Base-by-base conservation (phyloP, 2,888 invertebrate genomes). In the Erannis defoliaria region DNA sequence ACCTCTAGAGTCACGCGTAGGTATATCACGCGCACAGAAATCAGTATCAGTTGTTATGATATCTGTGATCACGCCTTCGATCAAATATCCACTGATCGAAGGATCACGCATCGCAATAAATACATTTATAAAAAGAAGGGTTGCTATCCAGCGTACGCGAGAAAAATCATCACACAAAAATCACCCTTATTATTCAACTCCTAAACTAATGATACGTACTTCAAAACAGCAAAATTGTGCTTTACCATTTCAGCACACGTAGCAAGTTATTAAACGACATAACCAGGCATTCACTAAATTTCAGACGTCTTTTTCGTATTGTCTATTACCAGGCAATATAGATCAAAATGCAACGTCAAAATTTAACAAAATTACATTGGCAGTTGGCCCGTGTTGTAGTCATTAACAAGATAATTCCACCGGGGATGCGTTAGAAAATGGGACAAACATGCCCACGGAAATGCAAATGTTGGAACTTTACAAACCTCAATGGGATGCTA, bases 391-490 rank as follows among this genome's bases (percentile, higher is more conserved):
- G 75, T 81, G 77, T 37, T 81, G 80, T 81, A 74, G 67, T 70
- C 75, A 76, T 81, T 85, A 83, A 84, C 81, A 80, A 81, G 80
- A 81, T 81, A 78, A 82, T 78, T 74, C 79, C 84, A 77, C 72
- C 12, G 70, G 82, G 84, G 75, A 81, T 74, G 68, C 66, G 75
- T 66, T 77, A 75, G 77, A 76, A 78, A 80, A 80, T 80, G 76
- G 75, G 78, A 78, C 80, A 80, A 80, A 78, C 76, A 79, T 74
- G 70, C 74, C 71, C 69, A 69, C 77, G 61, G 71, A 77, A 82
- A 81, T 74, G 78, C 74, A 78, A 79, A 79, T 77, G 73, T 76
- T 0, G 38, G 54, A 57, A 62, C 35, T 62, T 50, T 40, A 56
- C 51, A 35, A 56, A 56, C 53, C 56, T 40, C 56, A 21, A 42